Evolutionary conservation across 2,797 vertebrate species (phyloP).

Genomic region (Loris lydekkerianus): DNA sequence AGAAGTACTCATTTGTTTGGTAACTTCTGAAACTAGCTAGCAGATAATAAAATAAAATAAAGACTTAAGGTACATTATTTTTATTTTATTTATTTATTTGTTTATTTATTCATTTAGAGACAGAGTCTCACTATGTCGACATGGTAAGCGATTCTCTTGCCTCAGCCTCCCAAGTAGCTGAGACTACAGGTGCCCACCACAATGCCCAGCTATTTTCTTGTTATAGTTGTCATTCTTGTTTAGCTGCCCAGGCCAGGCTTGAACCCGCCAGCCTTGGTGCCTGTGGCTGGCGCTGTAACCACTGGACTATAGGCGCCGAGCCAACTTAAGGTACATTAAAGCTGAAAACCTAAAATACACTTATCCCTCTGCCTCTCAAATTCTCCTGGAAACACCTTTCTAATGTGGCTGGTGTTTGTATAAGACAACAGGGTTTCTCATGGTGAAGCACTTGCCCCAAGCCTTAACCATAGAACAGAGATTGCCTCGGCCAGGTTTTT

Average conservation of each 20-base stretch:
- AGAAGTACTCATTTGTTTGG: neutral
- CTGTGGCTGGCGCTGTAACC: too few species aligned
- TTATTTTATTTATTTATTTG: too few species aligned
- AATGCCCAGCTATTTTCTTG: too few species aligned
- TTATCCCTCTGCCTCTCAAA: neutral
- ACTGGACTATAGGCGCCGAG: too few species aligned
- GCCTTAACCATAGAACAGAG: neutral
- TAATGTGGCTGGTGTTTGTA: neutral
- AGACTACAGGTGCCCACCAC: too few species aligned
- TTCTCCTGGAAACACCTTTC: constrained; percentile 44
- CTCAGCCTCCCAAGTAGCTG: too few species aligned
- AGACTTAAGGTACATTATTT: neutral
- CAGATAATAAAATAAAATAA: neutral
- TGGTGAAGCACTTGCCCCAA: neutral
- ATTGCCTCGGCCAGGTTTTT: neutral
- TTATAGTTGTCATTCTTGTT: too few species aligned
- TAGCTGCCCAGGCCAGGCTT: too few species aligned
- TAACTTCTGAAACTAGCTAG: neutral
- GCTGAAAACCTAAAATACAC: constrained; percentile 59
- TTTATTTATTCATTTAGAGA: too few species aligned
- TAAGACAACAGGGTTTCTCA: constrained; percentile 1
- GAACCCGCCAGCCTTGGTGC: too few species aligned
- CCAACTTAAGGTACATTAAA: constrained; percentile 53
- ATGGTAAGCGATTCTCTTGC: too few species aligned
- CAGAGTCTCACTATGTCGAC: too few species aligned